Base-by-base conservation (phyloP, 2,797 vertebrate species). In the Acipenser oxyrinchus region DNA sequence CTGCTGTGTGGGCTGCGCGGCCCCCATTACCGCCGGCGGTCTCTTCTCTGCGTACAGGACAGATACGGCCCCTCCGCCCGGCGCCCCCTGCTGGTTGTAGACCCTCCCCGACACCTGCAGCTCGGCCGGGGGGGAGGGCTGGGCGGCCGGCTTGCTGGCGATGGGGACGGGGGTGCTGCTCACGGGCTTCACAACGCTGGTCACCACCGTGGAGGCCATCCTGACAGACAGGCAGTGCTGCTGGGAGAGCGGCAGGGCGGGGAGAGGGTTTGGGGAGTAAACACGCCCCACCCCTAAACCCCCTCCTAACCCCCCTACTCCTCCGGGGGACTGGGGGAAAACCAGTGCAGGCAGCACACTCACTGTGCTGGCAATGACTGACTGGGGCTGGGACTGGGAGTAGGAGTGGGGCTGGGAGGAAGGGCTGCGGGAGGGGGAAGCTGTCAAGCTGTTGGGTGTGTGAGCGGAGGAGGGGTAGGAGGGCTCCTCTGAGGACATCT, bases 161-260 rank as follows among this genome's bases (percentile, higher is more conserved):
- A 95, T 93, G 60, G 93, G 93, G 64, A 96, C 89, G 0, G 92
- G 91, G 0, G 93, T 94, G 82, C 93, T 95, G 79, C 92, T 91
- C 10, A 96, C 91, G 0, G 94, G 93, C 60, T 91, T 91, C 65
- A 95, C 92, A 57, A 95, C 94, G 0, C 89, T 95, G 64, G 94
- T 96, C 77, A 96, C 92, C 64, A 92, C 88, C 0, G 94, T 95
- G 52, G 93, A 90, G 0, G 93, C 94, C 11, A 90, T 84, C 66
- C 92, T 82, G 12, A 86, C 75, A 4, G 84, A 73, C 0, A 37
- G 68, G 73, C 64, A 72, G 64, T 64, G 75, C 69, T 0, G 82
- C 68, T 0, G 84, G 75, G 85, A 82, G 60, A 84, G 73, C 12
- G 69, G 60, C 71, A 75, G 49, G 69, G 83, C 75, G 67, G 76